A percentile compares a stretch with the other conserved stretches of the same genome.
Evolutionary conservation across 2,113 vertebrate species (phyloP).

Genomic region (Calypte anna): DNA sequence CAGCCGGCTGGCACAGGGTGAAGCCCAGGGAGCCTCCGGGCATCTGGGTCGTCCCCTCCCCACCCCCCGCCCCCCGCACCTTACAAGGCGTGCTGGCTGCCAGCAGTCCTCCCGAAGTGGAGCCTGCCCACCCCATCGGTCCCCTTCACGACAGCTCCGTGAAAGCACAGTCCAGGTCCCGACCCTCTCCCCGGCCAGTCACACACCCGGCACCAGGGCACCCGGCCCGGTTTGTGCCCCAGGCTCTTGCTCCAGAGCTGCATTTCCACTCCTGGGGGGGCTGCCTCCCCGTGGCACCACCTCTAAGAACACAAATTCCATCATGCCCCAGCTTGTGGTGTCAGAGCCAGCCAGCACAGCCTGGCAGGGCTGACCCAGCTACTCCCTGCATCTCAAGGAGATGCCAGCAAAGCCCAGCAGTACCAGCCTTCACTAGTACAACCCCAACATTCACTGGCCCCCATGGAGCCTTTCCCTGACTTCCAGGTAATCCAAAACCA

Average conservation of each 20-base stretch:
- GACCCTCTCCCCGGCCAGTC: not conserved
- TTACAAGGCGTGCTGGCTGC: not conserved
- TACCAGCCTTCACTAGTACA: not conserved
- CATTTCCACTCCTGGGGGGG: not conserved
- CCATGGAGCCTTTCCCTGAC: not conserved
- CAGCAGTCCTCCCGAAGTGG: not conserved
- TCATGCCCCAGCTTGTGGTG: not conserved
- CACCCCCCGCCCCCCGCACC: not conserved
- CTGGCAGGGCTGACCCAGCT: not conserved
- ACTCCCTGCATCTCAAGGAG: not conserved
- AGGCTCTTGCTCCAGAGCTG: rapidly evolving
- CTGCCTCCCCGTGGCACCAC: rapidly evolving
- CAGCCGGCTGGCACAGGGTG: not conserved
- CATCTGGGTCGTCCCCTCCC: constrained; percentile 28
- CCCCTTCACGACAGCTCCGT: not conserved
- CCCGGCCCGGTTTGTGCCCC: not conserved
- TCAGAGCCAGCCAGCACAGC: rapidly evolving
- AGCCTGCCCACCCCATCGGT: not conserved
- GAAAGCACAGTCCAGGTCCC: rapidly evolving
- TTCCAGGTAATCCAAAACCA: constrained; percentile 12
- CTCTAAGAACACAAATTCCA: rapidly evolving
- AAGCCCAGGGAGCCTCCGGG: not conserved
- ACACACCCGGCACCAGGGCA: not conserved
- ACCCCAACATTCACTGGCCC: not conserved
- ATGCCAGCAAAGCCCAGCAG: not conserved